These are phyloP conservation scores for Phoxinus phoxinus DNA, from an alignment of 2,113 vertebrate species.

Conservation along the genomic window DNA sequence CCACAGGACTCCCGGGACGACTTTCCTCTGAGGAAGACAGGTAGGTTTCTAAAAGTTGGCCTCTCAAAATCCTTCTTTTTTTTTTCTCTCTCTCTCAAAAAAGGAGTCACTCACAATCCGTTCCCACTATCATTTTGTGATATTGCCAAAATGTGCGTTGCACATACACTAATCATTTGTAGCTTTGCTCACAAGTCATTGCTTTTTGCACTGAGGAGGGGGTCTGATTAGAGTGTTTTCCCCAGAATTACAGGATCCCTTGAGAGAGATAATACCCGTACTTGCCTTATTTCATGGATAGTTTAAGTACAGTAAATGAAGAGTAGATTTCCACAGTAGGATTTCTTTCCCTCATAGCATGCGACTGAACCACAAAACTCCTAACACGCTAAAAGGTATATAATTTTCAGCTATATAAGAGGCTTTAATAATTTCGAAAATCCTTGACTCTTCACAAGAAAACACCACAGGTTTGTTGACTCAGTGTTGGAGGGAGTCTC, in stretches of 20 bases:
- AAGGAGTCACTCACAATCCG: neutral
- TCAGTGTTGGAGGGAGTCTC: conserved; percentile 82
- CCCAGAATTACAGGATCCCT: conserved; percentile 8
- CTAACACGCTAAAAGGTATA: conserved; percentile 61
- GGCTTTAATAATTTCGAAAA: conserved; percentile 72
- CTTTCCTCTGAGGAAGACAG: conserved; percentile 98
- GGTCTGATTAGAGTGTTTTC: conserved; percentile 12
- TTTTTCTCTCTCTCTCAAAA: neutral
- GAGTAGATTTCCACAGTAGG: conserved; percentile 14
- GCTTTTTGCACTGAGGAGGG: neutral
- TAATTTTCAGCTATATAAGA: conserved; percentile 68
- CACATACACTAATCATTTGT: neutral
- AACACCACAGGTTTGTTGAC: conserved; percentile 82
- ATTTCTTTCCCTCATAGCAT: conserved; percentile 25
- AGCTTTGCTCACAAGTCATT: neutral
- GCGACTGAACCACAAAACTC: conserved; percentile 27
- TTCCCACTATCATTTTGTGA: neutral
- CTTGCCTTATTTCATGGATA: conserved; percentile 13
- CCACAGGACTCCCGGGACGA: conserved; percentile 90
- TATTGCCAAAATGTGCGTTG: neutral
- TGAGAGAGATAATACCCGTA: neutral
- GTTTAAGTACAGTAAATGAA: conserved; percentile 30
- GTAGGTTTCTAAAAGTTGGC: conserved; percentile 69
- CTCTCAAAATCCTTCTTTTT: neutral
- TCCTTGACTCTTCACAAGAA: conserved; percentile 80